Percentiles rank a stretch among this genome's conserved stretches.
Conservation (phyloP, 2,113 vertebrate species). For the Myotis lucifugus region DNA sequence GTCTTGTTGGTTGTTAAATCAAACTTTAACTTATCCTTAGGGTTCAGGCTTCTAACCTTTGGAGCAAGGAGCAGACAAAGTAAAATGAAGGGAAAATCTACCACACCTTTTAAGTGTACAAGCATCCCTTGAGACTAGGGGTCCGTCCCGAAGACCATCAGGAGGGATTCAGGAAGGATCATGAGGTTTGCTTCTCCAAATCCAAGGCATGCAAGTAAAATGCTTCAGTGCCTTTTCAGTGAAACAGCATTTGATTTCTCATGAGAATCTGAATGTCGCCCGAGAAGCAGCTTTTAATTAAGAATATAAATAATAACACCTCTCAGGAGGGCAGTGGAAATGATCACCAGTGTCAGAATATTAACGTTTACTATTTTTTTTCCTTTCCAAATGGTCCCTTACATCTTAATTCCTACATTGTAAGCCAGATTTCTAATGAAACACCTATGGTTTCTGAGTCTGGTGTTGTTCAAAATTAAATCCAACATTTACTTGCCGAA, state of each 20-base stretch:
- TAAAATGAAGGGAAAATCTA: background rate
- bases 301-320: constrained; percentile 73
- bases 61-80: background rate
- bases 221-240: background rate
- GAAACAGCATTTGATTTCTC: constrained; percentile 49
- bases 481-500: background rate
- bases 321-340: constrained; percentile 57
- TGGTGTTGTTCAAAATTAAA: background rate
- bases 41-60: background rate
- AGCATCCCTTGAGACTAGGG: accelerated
- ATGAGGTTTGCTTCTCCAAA: background rate
- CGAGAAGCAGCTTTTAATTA: constrained; percentile 74
- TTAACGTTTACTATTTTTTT: constrained; percentile 50
- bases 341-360: constrained; percentile 58
- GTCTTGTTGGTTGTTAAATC: background rate
- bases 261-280: background rate
- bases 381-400: background rate
- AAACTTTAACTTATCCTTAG: background rate
- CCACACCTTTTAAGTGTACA: accelerated
- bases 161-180: background rate
- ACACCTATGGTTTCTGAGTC: background rate
- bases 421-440: background rate
- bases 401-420: background rate
- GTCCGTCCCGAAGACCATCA: background rate
- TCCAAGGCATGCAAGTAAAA: background rate